These are phyloP conservation scores for Mechanitis mazaeus DNA, from an alignment of 2,888 invertebrate species.

Conservation along the genomic window DNA sequence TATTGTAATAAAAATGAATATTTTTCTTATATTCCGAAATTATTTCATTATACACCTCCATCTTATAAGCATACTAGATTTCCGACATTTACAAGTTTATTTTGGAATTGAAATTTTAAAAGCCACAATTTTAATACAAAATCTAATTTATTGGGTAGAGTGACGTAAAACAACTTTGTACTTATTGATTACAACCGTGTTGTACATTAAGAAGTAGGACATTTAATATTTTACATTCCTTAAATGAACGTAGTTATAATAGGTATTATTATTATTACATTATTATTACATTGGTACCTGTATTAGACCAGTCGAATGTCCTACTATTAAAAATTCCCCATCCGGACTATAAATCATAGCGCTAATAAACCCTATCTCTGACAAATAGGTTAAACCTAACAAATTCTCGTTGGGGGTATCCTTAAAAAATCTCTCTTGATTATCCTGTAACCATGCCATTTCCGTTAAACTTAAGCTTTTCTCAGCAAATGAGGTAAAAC, in stretches of 20 bases:
- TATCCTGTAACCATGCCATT: slow-evolving; percentile 49
- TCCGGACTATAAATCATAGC: slow-evolving; percentile 59
- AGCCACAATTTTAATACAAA: too few relatives aligned
- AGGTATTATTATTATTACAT: neutral
- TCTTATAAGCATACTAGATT: slow-evolving; percentile 36
- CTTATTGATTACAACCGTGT: too few relatives aligned
- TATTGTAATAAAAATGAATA: slow-evolving; percentile 41
- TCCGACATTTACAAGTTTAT: too few relatives aligned
- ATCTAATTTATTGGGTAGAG: too few relatives aligned
- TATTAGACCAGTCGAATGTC: slow-evolving; percentile 72
- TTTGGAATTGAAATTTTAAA: too few relatives aligned
- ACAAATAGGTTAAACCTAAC: slow-evolving; percentile 41
- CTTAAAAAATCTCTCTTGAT: slow-evolving; percentile 48
- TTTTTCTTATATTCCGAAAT: slow-evolving; percentile 40
- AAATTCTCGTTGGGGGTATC: slow-evolving; percentile 48
- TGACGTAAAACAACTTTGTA: too few relatives aligned
- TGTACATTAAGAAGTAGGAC: too few relatives aligned
- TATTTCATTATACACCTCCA: slow-evolving; percentile 39
- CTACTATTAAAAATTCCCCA: slow-evolving; percentile 62
- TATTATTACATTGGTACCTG: slow-evolving; percentile 51
- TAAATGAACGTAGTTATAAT: neutral
- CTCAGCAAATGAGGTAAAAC: slow-evolving; percentile 51
- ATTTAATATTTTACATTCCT: neutral
- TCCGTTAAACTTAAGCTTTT: slow-evolving; percentile 36
- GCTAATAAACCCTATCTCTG: slow-evolving; percentile 50